Evolutionary conservation across 2,113 vertebrate species (phyloP).

Genomic region (Grammomys surdaster): DNA sequence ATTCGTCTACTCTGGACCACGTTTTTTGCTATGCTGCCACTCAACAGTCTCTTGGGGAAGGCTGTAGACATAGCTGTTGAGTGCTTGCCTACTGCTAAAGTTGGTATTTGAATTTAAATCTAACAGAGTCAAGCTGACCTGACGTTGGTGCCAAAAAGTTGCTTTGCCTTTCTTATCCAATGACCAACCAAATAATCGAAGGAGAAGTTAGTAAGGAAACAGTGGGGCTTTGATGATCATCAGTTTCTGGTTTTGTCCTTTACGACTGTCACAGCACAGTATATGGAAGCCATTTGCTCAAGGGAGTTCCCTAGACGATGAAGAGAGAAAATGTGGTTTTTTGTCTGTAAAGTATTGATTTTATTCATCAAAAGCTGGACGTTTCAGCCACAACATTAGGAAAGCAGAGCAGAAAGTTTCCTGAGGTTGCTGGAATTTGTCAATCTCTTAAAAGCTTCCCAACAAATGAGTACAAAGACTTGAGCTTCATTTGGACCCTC

Average conservation of each 20-base stretch:
- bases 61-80: background rate
- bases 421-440: background rate
- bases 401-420: background rate
- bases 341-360: background rate
- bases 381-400: background rate
- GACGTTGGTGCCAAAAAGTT: background rate
- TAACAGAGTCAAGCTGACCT: background rate
- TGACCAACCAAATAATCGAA: background rate
- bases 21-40: background rate
- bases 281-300: background rate
- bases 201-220: background rate
- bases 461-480: background rate
- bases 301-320: background rate
- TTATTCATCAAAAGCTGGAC: background rate
- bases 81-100: background rate
- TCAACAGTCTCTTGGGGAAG: background rate
- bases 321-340: constrained; percentile 3
- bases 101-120: constrained; percentile 30
- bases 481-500: constrained; percentile 16
- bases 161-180: background rate
- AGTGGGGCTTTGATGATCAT: background rate
- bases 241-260: background rate
- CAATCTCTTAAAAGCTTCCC: background rate
- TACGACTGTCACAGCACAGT: background rate
- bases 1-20: background rate